A percentile compares a stretch with the other conserved stretches of the same genome.
phyloP scores from a whole-genome alignment of 2,888 invertebrate species.

The Drosophila anceps region DNA sequence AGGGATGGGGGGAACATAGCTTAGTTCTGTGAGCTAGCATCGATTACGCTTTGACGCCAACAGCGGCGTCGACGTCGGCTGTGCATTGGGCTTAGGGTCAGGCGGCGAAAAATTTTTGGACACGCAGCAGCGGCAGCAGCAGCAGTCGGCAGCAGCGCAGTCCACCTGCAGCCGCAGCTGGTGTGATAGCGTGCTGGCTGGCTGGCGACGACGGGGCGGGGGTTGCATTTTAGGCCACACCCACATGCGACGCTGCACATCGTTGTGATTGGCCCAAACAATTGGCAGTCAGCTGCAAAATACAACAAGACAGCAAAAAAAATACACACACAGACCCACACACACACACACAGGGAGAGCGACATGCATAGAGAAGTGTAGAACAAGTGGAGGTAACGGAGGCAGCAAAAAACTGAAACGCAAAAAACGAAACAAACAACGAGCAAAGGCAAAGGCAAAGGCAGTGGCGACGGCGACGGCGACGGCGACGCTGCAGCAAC shows the following conservation, averaged over 20 bases:
- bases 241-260: conserved; percentile 83
- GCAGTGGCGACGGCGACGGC: conserved; percentile 18
- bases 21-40: conserved; percentile 49
- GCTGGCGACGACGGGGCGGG: conserved; percentile 63
- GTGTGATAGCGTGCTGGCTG: conserved; percentile 18
- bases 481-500: conserved; percentile 36
- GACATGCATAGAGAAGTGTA: conserved; percentile 45
- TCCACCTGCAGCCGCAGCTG: conserved; percentile 71
- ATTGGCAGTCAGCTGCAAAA: conserved; percentile 80
- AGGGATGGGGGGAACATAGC: conserved; percentile 14
- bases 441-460: conserved; percentile 3
- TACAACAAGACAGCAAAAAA: conserved; percentile 62
- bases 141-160: conserved; percentile 56
- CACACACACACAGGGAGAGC: conserved; percentile 38
- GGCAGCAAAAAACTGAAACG: conserved; percentile 58
- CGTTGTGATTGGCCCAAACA: conserved; percentile 83
- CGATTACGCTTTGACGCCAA: conserved; percentile 67
- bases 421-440: conserved; percentile 69
- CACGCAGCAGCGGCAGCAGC: conserved; percentile 48
- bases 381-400: conserved; percentile 55
- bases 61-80: conserved; percentile 45
- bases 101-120: conserved; percentile 65
- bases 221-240: conserved; percentile 85
- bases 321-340: conserved; percentile 27
- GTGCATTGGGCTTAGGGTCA: conserved; percentile 59